phyloP scores from a whole-genome alignment of 2,797 vertebrate species.

The Argya squamiceps region DNA sequence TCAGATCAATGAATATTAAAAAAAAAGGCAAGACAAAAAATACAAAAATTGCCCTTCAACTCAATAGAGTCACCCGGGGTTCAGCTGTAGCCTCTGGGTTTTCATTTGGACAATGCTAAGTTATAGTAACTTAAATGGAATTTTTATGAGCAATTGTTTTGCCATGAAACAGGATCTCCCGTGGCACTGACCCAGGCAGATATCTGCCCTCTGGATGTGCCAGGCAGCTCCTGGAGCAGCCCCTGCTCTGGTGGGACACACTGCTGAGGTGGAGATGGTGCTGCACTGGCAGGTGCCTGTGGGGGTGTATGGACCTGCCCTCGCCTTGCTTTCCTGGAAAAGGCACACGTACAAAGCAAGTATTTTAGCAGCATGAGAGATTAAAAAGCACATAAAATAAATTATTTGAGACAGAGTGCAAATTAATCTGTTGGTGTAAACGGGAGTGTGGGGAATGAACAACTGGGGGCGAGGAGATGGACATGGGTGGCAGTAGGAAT shows the following conservation, averaged over 20 bases:
- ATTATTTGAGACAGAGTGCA: neutral
- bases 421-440: neutral
- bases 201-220: neutral
- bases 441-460: neutral
- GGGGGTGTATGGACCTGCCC: fast-evolving
- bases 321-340: neutral
- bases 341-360: neutral
- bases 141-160: slow-evolving; percentile 59
- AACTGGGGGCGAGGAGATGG: neutral
- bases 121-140: slow-evolving; percentile 52
- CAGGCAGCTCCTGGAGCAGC: neutral
- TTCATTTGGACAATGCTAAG: slow-evolving; percentile 42
- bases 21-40: neutral
- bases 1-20: slow-evolving; percentile 46
- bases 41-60: slow-evolving; percentile 15
- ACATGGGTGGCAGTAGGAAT: fast-evolving
- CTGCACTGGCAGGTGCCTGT: neutral
- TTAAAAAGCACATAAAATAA: neutral
- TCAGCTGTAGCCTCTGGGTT: slow-evolving; percentile 42
- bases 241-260: neutral
- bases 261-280: neutral
- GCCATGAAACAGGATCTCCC: neutral
- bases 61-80: slow-evolving; percentile 8
- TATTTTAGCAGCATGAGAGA: neutral
- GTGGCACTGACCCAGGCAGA: neutral